phyloP scores from a whole-genome alignment of 2,113 vertebrate genomes.

The Seriola quinqueradiata region DNA sequence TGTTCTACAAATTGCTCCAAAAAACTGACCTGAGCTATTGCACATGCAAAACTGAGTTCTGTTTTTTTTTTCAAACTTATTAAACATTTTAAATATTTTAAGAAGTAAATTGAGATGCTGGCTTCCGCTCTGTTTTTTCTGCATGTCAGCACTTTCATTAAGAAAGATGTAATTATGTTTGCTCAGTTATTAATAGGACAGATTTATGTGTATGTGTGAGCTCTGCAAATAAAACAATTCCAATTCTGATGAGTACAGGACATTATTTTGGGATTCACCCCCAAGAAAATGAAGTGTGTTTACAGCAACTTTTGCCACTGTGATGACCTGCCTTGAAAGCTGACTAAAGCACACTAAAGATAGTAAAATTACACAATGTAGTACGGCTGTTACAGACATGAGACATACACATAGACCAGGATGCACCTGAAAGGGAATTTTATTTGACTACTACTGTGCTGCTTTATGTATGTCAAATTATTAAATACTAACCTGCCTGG shows the following conservation, averaged over 20 bases:
- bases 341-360: constrained; percentile 1
- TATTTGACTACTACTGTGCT: background rate
- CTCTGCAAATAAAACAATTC: constrained; percentile 3
- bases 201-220: background rate
- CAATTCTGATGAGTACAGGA: background rate
- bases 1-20: background rate
- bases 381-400: background rate
- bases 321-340: background rate
- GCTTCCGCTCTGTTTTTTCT: background rate
- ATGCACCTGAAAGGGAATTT: background rate
- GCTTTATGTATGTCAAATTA: background rate
- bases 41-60: too few relatives aligned
- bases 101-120: background rate
- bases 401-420: background rate
- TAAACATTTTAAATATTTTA: background rate
- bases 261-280: background rate
- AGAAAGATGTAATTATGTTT: background rate
- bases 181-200: background rate
- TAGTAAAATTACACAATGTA: background rate
- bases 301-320: background rate
- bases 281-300: background rate
- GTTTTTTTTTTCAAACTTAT: background rate
- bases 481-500: background rate
- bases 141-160: constrained; percentile 1
- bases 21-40: background rate